Evolutionary conservation across 1,140 invertebrate species (phyloP), one percentile per base, ranked within the genome.

Genomic region (Scylla paramamosain): DNA sequence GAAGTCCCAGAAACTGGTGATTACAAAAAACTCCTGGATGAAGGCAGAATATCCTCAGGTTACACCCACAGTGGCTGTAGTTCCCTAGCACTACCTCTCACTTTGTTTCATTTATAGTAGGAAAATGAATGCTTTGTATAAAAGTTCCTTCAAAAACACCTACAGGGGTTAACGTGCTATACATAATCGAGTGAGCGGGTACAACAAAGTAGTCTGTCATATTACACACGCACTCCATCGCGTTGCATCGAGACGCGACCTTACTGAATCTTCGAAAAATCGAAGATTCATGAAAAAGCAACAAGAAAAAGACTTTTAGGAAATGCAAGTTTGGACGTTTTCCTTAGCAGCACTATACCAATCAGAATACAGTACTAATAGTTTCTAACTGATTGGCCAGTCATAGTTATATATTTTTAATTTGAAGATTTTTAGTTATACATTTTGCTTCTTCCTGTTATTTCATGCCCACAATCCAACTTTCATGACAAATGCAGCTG

Each of bases 101-200:
- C 94, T 95, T 95, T 92, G 94, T 92, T 92, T 95, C 94, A 95
- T 95, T 95, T 95, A 95, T 95, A 92, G 94, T 95, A 95, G 94
- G 94, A 95, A 95, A 95, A 95, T 91, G 94, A 95, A 95, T 86
- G 67, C 87, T 94, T 95, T 92, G 94, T 95, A 95, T 95, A 95
- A 95, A 95, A 95, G 90, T 95, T 77, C 86, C 90, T 95, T 95
- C 94, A 95, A 95, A 95, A 95, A 95, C 94, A 95, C 86, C 94
- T 95, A 95, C 94, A 87, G 94, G 94, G 91, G 87, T 67, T 92
- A 92, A 92, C 84, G 94, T 95, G 94, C 94, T 95, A 95, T 95
- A 95, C 94, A 95, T 92, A 95, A 95, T 95, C 94, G 91, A 95
- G 94, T 95, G 94, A 95, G 94, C 94, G 94, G 91, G 90, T 95